Base-by-base conservation (phyloP, 2,797 vertebrate genomes). In the Girardinus metallicus region DNA sequence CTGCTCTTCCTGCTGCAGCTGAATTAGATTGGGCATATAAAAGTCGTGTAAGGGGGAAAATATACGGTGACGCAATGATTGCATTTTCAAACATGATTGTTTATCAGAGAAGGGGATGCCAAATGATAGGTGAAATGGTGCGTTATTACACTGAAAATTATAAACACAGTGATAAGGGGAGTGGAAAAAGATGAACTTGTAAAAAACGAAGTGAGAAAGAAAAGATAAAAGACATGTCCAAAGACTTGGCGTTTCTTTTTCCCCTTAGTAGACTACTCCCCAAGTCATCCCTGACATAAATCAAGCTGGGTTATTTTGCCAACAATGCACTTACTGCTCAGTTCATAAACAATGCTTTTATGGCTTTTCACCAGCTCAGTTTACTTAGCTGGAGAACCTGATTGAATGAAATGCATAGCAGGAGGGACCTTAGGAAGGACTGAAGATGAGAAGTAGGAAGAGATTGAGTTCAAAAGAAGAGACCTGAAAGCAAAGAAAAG, bases 301-400 rank as follows among this genome's bases (percentile, higher is more conserved):
- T 94, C 91, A 90, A 75, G 8, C 43, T 73, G 80, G 79, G 86
- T 92, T 90, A 90, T 91, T 86, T 89, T 93, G 93, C 93, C 93
- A 94, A 90, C 91, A 94, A 93, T 94, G 92, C 93, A 94, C 93
- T 94, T 94, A 94, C 89, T 83, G 89, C 88, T 80, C 74, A 83
- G 86, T 91, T 93, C 92, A 94, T 94, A 94, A 94, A 93, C 92
- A 92, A 88, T 83, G 81, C 85, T 86, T 92, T 93, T 89, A 94
- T 92, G 79, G 90, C 89, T 91, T 91, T 87, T 91, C 89, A 88
- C 86, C 73, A 85, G 89, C 92, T 92, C 88, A 82, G 89, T 90
- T 92, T 90, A 88, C 90, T 92, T 87, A 88, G 89, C 86, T 18
- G 74, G 70, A 72, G 83, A 87, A 87, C 47, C 39, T 80, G 89